Conservation (phyloP, 2,113 vertebrate species). For the Bufo bufo region DNA sequence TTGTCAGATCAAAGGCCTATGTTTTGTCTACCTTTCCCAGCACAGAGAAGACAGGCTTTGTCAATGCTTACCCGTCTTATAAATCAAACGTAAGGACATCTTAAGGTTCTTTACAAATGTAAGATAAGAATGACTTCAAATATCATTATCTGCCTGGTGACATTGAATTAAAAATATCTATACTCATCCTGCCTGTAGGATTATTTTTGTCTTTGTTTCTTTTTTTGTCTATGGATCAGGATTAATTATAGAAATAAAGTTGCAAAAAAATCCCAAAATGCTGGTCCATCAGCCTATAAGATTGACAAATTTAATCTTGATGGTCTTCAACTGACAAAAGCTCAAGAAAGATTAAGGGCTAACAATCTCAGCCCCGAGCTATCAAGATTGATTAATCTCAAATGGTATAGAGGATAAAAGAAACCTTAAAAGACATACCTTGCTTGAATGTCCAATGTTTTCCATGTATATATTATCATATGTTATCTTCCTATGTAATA, state of each 20-base stretch:
- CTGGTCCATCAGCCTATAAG: conserved; percentile 61
- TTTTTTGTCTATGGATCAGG: conserved; percentile 56
- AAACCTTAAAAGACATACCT: conserved; percentile 22
- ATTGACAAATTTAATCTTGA: conserved; percentile 63
- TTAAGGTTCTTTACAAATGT: conserved; percentile 51
- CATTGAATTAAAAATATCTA: conserved; percentile 61
- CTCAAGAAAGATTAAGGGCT: conserved; percentile 64
- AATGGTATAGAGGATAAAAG: conserved; percentile 52
- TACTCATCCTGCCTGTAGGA: conserved; percentile 49
- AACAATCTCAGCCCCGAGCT: conserved; percentile 61
- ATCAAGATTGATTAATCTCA: conserved; percentile 59
- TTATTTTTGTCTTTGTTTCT: conserved; percentile 18
- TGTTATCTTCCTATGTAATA: not conserved
- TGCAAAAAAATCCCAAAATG: conserved; percentile 51
- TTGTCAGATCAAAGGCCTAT: conserved; percentile 67
- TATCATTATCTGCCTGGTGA: conserved; percentile 59
- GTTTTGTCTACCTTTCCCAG: conserved; percentile 63
- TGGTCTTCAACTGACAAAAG: conserved; percentile 59
- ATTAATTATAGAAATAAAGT: conserved; percentile 67
- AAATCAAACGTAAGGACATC: conserved; percentile 66
- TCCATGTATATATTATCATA: conserved; percentile 42
- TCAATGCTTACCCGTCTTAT: conserved; percentile 58
- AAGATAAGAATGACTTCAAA: conserved; percentile 60
- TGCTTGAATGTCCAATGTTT: conserved; percentile 29
- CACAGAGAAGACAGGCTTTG: conserved; percentile 67